Conservation (phyloP, 2,797 vertebrate species). For the Delichon dasypus region DNA sequence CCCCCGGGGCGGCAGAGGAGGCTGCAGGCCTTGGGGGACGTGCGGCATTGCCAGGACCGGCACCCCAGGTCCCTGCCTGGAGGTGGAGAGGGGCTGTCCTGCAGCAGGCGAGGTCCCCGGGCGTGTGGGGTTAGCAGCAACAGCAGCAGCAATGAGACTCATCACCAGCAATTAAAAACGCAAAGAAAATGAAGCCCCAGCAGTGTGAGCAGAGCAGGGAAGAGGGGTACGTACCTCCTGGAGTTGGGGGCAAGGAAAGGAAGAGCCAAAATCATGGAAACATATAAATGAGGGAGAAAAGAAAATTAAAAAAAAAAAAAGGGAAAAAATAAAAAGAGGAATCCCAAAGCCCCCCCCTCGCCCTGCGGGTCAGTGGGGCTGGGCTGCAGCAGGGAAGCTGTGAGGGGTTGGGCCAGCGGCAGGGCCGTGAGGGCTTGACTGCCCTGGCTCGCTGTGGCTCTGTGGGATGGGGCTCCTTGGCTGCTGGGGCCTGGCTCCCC, state of each 20-base stretch:
- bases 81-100: background rate
- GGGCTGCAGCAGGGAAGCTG: conserved; percentile 42
- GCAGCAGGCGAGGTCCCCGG: conserved; percentile 55
- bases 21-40: background rate
- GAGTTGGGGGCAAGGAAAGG: conserved; percentile 86
- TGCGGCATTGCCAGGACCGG: rapidly evolving
- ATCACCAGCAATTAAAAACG: conserved; percentile 73
- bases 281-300: conserved; percentile 92
- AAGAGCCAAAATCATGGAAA: conserved; percentile 99
- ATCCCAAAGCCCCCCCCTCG: conserved; percentile 65
- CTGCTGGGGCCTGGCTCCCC: background rate
- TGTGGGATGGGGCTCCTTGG: background rate
- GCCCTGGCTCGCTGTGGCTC: conserved; percentile 56
- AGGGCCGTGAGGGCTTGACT: background rate
- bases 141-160: conserved; percentile 75
- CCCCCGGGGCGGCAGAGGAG: background rate
- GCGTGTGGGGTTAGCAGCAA: conserved; percentile 71
- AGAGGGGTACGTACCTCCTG: conserved; percentile 98
- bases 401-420: background rate
- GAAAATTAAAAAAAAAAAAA: conserved; percentile 84
- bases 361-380: conserved; percentile 14
- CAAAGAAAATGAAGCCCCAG: conserved; percentile 77
- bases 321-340: conserved; percentile 78
- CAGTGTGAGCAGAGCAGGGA: conserved; percentile 83
- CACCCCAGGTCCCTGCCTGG: background rate